These are phyloP conservation scores for Drosophila watanabei DNA, from an alignment of 1,140 invertebrate genomes.

Conservation along the genomic window DNA sequence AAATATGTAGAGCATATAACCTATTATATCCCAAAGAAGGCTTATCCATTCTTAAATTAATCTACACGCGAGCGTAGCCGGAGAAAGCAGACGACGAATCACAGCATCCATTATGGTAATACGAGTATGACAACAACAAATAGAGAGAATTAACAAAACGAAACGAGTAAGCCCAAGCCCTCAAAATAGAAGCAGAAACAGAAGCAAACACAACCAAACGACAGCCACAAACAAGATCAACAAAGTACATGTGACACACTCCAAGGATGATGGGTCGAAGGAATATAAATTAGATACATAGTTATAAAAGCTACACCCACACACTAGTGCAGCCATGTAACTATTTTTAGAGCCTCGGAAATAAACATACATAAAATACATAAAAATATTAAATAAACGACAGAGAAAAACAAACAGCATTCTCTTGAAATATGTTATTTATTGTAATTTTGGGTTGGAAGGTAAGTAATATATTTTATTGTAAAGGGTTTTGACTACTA, in stretches of 20 bases:
- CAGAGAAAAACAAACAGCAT: conserved; percentile 53
- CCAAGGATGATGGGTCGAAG: conserved; percentile 21
- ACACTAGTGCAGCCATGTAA: conserved; percentile 85
- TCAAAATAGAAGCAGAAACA: conserved; percentile 5
- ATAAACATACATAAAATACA: conserved; percentile 77
- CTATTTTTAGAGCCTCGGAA: conserved; percentile 85
- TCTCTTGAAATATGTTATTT: neutral
- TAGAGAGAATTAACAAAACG: conserved; percentile 39
- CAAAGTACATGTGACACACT: conserved; percentile 32
- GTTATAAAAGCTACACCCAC: conserved; percentile 81
- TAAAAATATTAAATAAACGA: conserved; percentile 83
- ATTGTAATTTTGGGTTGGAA: neutral
- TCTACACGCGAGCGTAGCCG: conserved; percentile 35
- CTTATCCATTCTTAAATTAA: conserved; percentile 79
- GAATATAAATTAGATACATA: conserved; percentile 80
- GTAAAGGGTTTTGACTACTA: too few species aligned
- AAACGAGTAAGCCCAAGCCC: conserved; percentile 39
- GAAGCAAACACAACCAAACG: conserved; percentile 17
- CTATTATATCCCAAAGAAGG: conserved; percentile 71
- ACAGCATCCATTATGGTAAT: conserved; percentile 56
- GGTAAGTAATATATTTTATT: too few species aligned
- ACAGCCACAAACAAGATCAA: conserved; percentile 36
- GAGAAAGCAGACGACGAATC: conserved; percentile 48
- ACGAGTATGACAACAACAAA: conserved; percentile 48
- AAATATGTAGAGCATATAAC: conserved; percentile 80